Evolutionary conservation across 2,113 vertebrate species (phyloP), one percentile per base, ranked within the genome.

Genomic region (Trogon surrucura): DNA sequence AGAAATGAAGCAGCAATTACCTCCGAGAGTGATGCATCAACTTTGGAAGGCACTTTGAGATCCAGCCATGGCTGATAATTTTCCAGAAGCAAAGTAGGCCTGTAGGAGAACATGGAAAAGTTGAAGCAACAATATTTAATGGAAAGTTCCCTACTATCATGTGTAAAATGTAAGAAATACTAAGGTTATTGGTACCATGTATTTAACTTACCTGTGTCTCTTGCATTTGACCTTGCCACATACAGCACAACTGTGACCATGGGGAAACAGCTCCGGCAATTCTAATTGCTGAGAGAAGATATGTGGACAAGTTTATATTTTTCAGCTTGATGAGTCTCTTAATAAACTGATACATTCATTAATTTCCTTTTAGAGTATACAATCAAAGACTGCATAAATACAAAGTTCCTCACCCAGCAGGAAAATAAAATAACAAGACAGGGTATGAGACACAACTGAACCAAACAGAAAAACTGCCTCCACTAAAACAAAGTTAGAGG

Each of bases 21-120:
- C 99, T 99, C 99, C 3, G 99, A 98, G 4, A 99, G 94, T 5
- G 99, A 99, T 12, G 99, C 97, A 95, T 99, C 99, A 89, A 99
- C 99, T 77, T 99, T 99, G 20, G 99, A 99, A 80, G 98, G 96
- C 80, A 99, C 98, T 95, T 99, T 99, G 80, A 99, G 97, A 93
- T 99, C 98, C 96, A 99, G 85, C 99, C 99, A 99, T 0, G 99
- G 99, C 93, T 99, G 99, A 87, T 99, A 98, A 98, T 99, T 99
- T 96, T 99, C 99, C 70, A 99, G 97, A 16, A 99, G 98, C 82
- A 99, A 98, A 20, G 98, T 98, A 56, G 98, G 98, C 83, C 99
- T 99, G 91, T 61, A 91, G 92, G 83, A 65, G 38, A 91, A 80
- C 41, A 94, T 0, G 26, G 32, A 94, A 27, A 93, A 92, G 8